These are phyloP conservation scores for Macrobrachium nipponense DNA, from an alignment of 1,140 invertebrate species.

Conservation along the genomic window DNA sequence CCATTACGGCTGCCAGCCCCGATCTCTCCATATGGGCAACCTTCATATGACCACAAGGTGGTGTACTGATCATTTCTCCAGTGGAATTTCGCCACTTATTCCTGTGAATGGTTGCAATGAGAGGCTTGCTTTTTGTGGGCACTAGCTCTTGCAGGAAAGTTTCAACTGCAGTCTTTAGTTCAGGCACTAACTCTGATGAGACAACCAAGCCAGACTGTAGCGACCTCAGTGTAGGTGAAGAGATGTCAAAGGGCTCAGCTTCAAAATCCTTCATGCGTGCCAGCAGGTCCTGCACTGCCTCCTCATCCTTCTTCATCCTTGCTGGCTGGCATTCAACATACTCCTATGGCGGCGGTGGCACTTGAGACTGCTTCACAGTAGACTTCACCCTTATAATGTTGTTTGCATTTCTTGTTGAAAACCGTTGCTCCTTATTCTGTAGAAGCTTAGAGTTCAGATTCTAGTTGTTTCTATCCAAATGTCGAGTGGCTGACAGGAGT, in stretches of 20 bases:
- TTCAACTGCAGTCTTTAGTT: no score
- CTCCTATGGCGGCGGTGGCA: no score
- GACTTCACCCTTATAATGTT: no score
- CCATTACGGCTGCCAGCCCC: neutral
- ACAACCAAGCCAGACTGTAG: slow-evolving; percentile 16
- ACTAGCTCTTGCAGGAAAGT: no score
- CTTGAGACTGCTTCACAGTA: no score
- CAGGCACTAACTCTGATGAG: slow-evolving; percentile 4
- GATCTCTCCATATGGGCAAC: slow-evolving; percentile 2
- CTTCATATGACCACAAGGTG: slow-evolving; percentile 3
- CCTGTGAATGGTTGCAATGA: slow-evolving; percentile 25
- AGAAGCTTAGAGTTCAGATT: no score
- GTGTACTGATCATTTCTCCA: neutral
- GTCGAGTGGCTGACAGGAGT: no score
- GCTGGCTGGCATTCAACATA: no score
- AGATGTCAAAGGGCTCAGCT: neutral
- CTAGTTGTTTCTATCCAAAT: no score
- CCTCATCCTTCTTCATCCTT: no score
- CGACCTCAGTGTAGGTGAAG: slow-evolving; percentile 5
- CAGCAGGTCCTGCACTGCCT: slow-evolving; percentile 8
- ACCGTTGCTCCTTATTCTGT: no score
- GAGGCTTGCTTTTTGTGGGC: neutral
- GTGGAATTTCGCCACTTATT: slow-evolving; percentile 22
- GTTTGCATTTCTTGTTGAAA: no score
- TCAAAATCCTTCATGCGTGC: neutral